Evolutionary conservation across 1,140 invertebrate species (phyloP).

Genomic region (Cotesia chilonis): DNA sequence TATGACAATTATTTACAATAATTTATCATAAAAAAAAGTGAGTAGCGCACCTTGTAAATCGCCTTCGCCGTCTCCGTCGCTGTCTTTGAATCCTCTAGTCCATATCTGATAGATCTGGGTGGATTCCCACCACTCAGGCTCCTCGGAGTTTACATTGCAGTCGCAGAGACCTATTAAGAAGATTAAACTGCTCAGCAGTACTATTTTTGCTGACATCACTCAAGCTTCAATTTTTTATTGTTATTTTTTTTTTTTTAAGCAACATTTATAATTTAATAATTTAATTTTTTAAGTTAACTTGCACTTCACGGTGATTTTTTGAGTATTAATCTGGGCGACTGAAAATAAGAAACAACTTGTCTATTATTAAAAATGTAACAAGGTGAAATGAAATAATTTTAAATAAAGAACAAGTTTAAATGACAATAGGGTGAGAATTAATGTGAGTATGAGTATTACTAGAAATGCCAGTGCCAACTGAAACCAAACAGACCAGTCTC

Average conservation of each 20-base stretch:
- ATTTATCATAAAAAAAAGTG: neutral
- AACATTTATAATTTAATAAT: no score
- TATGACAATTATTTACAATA: no score
- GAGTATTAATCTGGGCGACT: no score
- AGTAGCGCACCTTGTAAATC: slow-evolving; percentile 72
- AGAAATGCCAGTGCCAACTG: slow-evolving; percentile 17
- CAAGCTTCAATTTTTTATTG: no score
- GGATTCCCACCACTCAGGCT: slow-evolving; percentile 77
- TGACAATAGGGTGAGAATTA: neutral
- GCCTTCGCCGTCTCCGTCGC: slow-evolving; percentile 76
- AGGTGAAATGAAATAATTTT: slow-evolving; percentile 8
- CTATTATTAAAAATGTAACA: slow-evolving; percentile 8
- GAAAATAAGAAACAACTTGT: neutral
- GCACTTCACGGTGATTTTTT: no score
- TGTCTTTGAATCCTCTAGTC: slow-evolving; percentile 77
- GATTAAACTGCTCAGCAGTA: neutral
- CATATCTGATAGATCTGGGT: slow-evolving; percentile 79
- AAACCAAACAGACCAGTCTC: slow-evolving; percentile 12
- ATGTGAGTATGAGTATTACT: slow-evolving; percentile 2
- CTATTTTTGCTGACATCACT: no score
- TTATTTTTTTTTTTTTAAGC: no score
- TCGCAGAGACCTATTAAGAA: neutral
- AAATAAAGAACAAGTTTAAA: neutral
- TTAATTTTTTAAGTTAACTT: no score
- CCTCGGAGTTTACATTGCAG: neutral